These are phyloP conservation scores for Plusia festucae DNA, from an alignment of 2,888 invertebrate species.

Conservation along the genomic window DNA sequence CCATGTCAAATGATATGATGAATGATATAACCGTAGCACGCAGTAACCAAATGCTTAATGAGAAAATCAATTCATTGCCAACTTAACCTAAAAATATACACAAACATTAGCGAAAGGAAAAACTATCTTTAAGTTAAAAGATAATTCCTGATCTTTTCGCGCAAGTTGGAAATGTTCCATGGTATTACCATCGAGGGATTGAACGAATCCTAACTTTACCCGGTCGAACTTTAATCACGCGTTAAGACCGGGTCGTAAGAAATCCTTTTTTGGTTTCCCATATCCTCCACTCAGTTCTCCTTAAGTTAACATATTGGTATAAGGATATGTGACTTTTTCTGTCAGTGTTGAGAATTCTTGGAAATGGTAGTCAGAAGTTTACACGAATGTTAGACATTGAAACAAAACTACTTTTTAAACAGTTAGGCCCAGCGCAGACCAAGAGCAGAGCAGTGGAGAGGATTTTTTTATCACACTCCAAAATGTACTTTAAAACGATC, in stretches of 20 bases:
- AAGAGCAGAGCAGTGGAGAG: no score
- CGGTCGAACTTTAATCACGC: conserved; percentile 44
- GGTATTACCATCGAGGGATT: conserved; percentile 24
- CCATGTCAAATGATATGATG: no score
- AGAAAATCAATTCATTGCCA: background rate
- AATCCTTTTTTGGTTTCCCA: conserved; percentile 35
- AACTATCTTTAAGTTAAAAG: background rate
- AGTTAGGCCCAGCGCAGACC: no score
- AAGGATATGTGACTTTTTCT: background rate
- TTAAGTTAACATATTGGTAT: conserved; percentile 19
- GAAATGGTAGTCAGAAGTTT: no score
- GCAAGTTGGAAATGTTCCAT: conserved; percentile 22
- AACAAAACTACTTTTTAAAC: no score
- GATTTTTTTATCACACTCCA: no score
- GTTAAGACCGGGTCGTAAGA: conserved; percentile 33
- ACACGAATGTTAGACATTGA: no score
- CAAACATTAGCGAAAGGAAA: background rate
- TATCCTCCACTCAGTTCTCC: conserved; percentile 29
- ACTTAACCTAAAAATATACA: background rate
- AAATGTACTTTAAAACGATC: no score
- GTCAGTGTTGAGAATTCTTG: no score
- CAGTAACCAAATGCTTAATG: no score
- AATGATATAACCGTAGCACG: no score
- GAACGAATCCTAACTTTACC: conserved; percentile 40
- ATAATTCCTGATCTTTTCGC: conserved; percentile 23